Evolutionary conservation across 2,113 vertebrate species (phyloP).

Genomic region (Sceloporus tristichus): DNA sequence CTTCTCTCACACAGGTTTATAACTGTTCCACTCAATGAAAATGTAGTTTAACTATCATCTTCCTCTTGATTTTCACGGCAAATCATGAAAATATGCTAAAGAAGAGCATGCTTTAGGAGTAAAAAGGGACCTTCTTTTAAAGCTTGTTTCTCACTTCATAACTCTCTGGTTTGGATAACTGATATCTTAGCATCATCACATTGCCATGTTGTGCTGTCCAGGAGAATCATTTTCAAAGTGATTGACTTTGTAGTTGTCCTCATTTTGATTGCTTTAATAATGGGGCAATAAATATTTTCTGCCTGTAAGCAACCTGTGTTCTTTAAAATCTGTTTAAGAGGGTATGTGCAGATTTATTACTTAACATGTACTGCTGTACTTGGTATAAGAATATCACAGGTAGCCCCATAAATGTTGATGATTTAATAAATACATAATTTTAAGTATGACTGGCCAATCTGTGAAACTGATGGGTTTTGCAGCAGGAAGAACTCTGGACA

Average conservation of each 20-base stretch:
- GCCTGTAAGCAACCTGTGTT: background rate
- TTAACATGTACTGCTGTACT: background rate
- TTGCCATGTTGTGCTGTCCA: slow-evolving; percentile 3
- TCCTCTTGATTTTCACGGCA: slow-evolving; percentile 17
- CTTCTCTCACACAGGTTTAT: slow-evolving; percentile 17
- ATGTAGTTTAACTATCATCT: background rate
- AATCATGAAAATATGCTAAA: background rate
- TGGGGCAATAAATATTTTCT: slow-evolving; percentile 46
- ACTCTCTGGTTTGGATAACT: slow-evolving; percentile 7
- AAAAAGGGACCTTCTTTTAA: background rate
- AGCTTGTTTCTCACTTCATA: background rate
- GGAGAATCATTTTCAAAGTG: slow-evolving; percentile 66
- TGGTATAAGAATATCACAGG: background rate
- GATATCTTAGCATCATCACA: slow-evolving; percentile 1
- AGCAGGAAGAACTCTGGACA: no score
- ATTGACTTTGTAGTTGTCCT: slow-evolving; percentile 59
- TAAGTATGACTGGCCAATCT: background rate
- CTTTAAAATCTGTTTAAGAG: background rate
- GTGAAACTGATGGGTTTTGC: background rate
- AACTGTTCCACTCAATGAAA: background rate
- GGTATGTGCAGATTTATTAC: background rate
- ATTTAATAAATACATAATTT: background rate
- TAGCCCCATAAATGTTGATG: no score
- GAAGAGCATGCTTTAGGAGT: background rate
- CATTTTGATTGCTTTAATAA: slow-evolving; percentile 57